Percentiles rank a stretch among this genome's conserved stretches.
These are phyloP conservation scores for Alsophila aescularia DNA, from an alignment of 2,888 invertebrate genomes.

Conservation along the genomic window DNA sequence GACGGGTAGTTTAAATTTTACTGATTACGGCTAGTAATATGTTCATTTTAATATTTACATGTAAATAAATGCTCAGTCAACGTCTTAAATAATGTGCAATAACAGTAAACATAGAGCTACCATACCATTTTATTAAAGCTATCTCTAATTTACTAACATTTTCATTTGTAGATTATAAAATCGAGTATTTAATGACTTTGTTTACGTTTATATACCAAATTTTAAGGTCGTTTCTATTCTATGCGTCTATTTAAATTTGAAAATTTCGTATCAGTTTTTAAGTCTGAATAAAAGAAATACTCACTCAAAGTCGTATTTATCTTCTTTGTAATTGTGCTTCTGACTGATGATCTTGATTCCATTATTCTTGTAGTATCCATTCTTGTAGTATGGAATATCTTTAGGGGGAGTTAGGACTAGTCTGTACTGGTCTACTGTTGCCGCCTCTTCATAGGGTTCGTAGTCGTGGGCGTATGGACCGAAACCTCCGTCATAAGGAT, in stretches of 20 bases:
- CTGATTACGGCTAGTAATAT: conserved; percentile 45
- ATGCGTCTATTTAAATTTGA: not conserved
- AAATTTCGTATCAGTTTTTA: too few species aligned
- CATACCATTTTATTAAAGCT: too few species aligned
- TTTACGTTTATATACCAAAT: too few species aligned
- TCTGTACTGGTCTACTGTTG: conserved; percentile 69
- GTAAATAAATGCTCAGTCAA: too few species aligned
- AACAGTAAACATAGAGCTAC: too few species aligned
- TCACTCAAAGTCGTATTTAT: conserved; percentile 82
- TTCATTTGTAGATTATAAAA: too few species aligned
- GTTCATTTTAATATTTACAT: conserved; percentile 52
- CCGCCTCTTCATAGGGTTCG: conserved; percentile 78
- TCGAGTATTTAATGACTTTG: too few species aligned
- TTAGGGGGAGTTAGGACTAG: conserved; percentile 63
- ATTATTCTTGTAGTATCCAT: conserved; percentile 80
- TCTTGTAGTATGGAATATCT: conserved; percentile 75
- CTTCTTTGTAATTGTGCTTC: conserved; percentile 76
- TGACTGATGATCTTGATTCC: conserved; percentile 81
- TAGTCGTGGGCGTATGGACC: conserved; percentile 76
- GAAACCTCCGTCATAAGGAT: conserved; percentile 75
- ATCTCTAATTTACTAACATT: too few species aligned
- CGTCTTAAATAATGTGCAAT: too few species aligned
- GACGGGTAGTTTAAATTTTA: conserved; percentile 54
- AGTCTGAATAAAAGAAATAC: conserved; percentile 43
- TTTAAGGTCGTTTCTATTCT: too few species aligned